Conservation (phyloP, 2,888 invertebrate genomes). For the Geophilus truncorum region DNA sequence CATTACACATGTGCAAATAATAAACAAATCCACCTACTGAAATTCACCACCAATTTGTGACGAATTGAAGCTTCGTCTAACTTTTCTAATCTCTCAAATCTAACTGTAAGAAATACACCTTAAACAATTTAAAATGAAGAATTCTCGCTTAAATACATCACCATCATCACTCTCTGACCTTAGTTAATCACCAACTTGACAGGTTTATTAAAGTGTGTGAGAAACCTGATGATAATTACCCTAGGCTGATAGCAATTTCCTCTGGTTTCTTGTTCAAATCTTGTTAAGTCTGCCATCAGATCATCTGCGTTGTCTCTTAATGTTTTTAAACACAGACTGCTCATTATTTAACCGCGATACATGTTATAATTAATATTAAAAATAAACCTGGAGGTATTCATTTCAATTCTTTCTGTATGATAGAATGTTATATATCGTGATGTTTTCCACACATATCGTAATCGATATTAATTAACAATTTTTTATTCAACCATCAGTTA, state of each 20-base stretch:
- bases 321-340: neutral
- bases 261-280: constrained; percentile 27
- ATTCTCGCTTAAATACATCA: neutral
- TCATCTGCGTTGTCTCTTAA: neutral
- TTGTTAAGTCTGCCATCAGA: constrained; percentile 13
- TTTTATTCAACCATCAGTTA: neutral
- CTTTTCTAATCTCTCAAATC: no score
- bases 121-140: neutral
- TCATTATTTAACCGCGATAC: no score
- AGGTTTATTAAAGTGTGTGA: constrained; percentile 1
- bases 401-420: no score
- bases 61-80: no score
- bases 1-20: no score
- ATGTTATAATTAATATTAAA: no score
- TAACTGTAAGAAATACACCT: neutral
- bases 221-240: constrained; percentile 5
- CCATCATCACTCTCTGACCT: neutral
- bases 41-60: neutral
- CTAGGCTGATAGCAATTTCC: constrained; percentile 2
- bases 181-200: neutral
- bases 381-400: no score
- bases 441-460: neutral
- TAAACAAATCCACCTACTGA: no score
- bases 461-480: neutral
- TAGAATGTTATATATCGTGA: no score